Percentiles rank a stretch among this genome's conserved stretches.
phyloP scores from a whole-genome alignment of 2,888 invertebrate species.

The Miltochrista miniata region DNA sequence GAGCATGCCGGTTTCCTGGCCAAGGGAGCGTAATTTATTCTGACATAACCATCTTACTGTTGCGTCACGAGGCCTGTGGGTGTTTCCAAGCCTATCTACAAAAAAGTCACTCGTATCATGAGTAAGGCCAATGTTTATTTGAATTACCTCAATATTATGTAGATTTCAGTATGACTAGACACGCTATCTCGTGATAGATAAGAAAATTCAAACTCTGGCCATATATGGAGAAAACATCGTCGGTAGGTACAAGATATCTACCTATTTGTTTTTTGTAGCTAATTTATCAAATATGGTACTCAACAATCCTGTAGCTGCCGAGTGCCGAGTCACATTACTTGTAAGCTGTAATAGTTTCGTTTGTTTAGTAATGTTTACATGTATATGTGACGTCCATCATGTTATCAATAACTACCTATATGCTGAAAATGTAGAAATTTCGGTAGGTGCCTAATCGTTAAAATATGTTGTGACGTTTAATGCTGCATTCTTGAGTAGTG shows the following conservation, averaged over 20 bases:
- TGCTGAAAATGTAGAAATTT: not conserved
- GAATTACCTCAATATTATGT: too few relatives aligned
- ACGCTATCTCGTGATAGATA: not conserved
- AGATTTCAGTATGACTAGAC: not conserved
- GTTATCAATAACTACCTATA: constrained; percentile 3
- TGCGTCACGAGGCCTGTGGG: too few relatives aligned
- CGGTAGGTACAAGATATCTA: not conserved
- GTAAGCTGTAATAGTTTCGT: constrained; percentile 11
- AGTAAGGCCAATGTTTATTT: too few relatives aligned
- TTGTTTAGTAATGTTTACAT: not conserved
- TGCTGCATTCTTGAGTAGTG: too few relatives aligned
- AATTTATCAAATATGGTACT: constrained; percentile 8
- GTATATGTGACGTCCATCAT: not conserved
- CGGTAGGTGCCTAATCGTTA: not conserved
- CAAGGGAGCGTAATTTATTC: too few relatives aligned
- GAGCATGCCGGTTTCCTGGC: too few relatives aligned
- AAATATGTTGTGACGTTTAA: not conserved
- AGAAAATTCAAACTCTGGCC: not conserved
- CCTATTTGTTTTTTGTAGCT: not conserved
- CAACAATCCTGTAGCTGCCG: not conserved
- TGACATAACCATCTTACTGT: too few relatives aligned
- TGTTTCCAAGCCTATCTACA: too few relatives aligned
- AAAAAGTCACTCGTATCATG: too few relatives aligned
- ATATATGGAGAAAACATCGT: not conserved
- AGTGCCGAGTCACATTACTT: constrained; percentile 10